phyloP scores from a whole-genome alignment of 1,140 invertebrate genomes.

The Bombus pyrosoma region DNA sequence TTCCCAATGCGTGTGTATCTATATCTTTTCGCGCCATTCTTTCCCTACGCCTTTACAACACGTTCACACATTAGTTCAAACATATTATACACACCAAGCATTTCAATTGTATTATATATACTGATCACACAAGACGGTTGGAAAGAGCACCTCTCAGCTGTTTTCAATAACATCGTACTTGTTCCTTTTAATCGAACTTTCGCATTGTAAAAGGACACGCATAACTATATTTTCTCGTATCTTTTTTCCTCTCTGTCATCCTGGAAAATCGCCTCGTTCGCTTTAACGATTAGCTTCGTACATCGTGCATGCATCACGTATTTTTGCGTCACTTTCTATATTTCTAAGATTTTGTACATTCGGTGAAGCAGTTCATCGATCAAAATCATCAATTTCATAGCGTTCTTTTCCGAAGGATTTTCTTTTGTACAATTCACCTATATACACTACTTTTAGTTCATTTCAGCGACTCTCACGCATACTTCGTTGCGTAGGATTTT shows the following conservation, averaged over 20 bases:
- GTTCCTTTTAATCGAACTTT: background rate
- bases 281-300: background rate
- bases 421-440: background rate
- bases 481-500: background rate
- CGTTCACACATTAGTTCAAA: slow-evolving; percentile 34
- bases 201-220: background rate
- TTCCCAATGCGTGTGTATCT: slow-evolving; percentile 73
- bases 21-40: slow-evolving; percentile 58
- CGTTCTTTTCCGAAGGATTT: background rate
- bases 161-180: slow-evolving; percentile 52
- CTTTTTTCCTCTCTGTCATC: background rate
- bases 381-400: background rate
- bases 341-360: background rate
- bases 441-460: background rate
- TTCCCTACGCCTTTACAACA: slow-evolving; percentile 36
- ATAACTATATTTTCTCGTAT: background rate
- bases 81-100: slow-evolving; percentile 43
- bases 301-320: background rate
- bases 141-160: slow-evolving; percentile 60
- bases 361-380: background rate
- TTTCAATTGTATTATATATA: slow-evolving; percentile 63
- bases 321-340: background rate
- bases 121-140: slow-evolving; percentile 53
- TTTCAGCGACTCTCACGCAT: background rate
- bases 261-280: background rate